Base-by-base conservation (phyloP, 2,113 vertebrate species). In the Hippopotamus amphibius region DNA sequence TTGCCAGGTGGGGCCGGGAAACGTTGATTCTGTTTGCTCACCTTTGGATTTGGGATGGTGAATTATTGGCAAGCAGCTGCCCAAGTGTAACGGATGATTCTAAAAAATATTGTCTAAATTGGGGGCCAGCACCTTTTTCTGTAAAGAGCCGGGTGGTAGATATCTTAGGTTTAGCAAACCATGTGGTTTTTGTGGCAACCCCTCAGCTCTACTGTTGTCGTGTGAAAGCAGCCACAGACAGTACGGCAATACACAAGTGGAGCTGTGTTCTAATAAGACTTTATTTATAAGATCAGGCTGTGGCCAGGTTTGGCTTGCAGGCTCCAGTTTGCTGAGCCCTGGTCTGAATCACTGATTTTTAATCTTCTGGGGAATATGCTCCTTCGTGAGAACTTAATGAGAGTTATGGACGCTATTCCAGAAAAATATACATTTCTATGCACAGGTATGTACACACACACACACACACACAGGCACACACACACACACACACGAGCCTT, bases 1-100 rank as follows among this genome's bases (percentile, higher is more conserved):
- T 41, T 48, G 3, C 80, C 59, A 46, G 12, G 43, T 57, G 33
- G 12, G 94, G 37, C 48, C 53, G 21, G 41, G 57, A 72, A 77
- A 30, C 37, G 14, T 86, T 5, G 17, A 46, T 81, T 92, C 48
- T 10, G n/a, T 41, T 97, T 88, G 21, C 76, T 92, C 6, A 17
- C 61, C 11, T 89, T 92, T 96, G 21, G 16, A 50, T 83, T 83
- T 68, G 57, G 57, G 65, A 30, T 76, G 50, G 7, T 86, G 28
- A 81, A 76, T 50, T 71, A 63, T 68, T 88, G 33, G 2, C 15
- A 33, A 74, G 72, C 19, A 66, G 24, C 16, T 55, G 5, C 68
- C 89, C 17, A 33, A 14, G 2, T 15, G 4, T 57, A 37, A 19
- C 30, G 3, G 22, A 53, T 88, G 21, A 21, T 57, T 81, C 66